phyloP scores from a whole-genome alignment of 2,797 vertebrate genomes.

The Macrochelys suwanniensis region DNA sequence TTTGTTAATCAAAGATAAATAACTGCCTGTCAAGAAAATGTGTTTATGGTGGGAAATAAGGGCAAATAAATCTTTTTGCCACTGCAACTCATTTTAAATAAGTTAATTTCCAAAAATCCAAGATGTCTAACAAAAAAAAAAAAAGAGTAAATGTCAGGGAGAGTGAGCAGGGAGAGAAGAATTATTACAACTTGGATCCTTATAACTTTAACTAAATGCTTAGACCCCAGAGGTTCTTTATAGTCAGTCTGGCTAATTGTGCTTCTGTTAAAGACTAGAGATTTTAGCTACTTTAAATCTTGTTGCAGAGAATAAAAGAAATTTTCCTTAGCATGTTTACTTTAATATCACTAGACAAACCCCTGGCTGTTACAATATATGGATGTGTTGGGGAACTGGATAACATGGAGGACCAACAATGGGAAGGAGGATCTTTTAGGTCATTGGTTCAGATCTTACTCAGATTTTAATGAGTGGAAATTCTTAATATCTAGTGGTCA shows the following conservation, averaged over 20 bases:
- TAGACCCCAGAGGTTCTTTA: rapidly evolving
- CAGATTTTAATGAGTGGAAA: not conserved
- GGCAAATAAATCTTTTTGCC: rapidly evolving
- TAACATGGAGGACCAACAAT: not conserved
- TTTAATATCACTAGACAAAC: not conserved
- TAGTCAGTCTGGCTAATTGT: not conserved
- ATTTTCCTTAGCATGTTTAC: not conserved
- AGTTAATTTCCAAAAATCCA: not conserved
- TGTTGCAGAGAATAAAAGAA: not conserved
- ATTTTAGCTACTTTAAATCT: not conserved
- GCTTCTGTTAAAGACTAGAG: not conserved
- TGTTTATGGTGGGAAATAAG: not conserved
- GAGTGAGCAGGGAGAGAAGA: not conserved
- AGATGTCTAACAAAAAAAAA: not conserved
- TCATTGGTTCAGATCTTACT: not conserved
- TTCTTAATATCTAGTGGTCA: not conserved
- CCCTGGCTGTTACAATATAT: not conserved
- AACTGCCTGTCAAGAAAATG: not conserved
- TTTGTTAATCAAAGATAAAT: not conserved
- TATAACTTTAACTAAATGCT: not conserved
- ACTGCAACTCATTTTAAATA: not conserved
- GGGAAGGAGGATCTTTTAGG: not conserved
- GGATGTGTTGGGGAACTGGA: not conserved
- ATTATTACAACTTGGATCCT: not conserved
- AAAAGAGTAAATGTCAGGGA: not conserved